phyloP scores from a whole-genome alignment of 2,888 invertebrate genomes.

The Phyto melanocephala region DNA sequence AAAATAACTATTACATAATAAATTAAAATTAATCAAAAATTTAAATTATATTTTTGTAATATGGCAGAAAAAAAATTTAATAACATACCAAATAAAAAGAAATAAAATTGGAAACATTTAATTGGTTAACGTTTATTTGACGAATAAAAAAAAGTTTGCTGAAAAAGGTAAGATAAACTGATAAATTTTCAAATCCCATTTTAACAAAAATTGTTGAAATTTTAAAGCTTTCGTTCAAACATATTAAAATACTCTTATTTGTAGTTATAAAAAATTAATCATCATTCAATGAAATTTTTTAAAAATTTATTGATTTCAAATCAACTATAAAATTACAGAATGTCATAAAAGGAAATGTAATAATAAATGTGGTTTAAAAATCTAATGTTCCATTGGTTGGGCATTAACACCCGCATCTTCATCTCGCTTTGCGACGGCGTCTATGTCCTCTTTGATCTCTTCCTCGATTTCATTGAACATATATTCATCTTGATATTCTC shows the following conservation, averaged over 20 bases:
- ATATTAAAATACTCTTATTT: too few species aligned
- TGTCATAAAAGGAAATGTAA: not conserved
- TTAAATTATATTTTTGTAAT: constrained; percentile 53
- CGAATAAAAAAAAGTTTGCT: too few species aligned
- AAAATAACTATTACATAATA: constrained; percentile 11
- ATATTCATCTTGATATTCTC: constrained; percentile 97
- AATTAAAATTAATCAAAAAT: not conserved
- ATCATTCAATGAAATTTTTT: not conserved
- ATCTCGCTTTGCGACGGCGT: constrained; percentile 69
- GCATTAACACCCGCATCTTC: constrained; percentile 68
- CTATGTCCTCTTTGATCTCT: constrained; percentile 68
- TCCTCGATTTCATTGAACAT: constrained; percentile 87
- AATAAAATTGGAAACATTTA: too few species aligned
- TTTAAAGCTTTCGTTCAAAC: too few species aligned
- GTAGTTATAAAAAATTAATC: too few species aligned
- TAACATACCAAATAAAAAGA: too few species aligned
- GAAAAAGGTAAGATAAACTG: too few species aligned
- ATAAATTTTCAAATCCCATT: too few species aligned
- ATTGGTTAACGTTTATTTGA: too few species aligned
- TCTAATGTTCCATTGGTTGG: constrained; percentile 76
- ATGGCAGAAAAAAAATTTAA: constrained; percentile 39
- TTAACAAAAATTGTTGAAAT: too few species aligned
- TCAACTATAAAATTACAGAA: constrained; percentile 12
- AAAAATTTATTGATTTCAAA: constrained; percentile 53
- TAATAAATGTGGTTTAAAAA: constrained; percentile 14